These are phyloP conservation scores for Aradophagus sp. DNA, from an alignment of 1,140 invertebrate genomes.

Conservation along the genomic window DNA sequence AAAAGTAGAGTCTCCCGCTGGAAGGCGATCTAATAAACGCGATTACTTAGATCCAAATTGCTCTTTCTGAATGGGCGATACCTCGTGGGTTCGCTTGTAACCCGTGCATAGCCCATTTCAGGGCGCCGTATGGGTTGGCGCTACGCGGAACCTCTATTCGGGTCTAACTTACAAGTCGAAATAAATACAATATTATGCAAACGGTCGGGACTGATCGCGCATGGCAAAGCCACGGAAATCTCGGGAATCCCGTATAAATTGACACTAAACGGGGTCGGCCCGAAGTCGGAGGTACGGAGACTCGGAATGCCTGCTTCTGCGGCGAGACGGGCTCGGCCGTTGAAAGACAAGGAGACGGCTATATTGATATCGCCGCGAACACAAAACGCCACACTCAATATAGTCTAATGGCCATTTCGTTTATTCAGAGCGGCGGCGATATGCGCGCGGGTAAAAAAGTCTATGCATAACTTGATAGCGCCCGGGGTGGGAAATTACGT, in stretches of 20 bases:
- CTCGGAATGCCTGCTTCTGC: conserved; percentile 28
- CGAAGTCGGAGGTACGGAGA: no score
- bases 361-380: conserved; percentile 44
- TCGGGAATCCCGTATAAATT: conserved; percentile 75
- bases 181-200: conserved; percentile 76
- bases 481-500: conserved; percentile 5
- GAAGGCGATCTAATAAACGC: conserved; percentile 56
- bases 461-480: conserved; percentile 62
- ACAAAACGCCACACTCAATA: conserved; percentile 50
- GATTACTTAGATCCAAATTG: conserved; percentile 59
- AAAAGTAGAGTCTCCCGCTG: conserved; percentile 38
- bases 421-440: conserved; percentile 22
- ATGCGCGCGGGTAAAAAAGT: conserved; percentile 42
- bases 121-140: conserved; percentile 52
- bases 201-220: conserved; percentile 66
- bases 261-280: conserved; percentile 69
- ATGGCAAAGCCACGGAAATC: conserved; percentile 66
- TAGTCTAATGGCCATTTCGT: conserved; percentile 60
- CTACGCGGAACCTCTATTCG: conserved; percentile 44
- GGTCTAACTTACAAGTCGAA: conserved; percentile 70
- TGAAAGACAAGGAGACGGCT: conserved; percentile 17
- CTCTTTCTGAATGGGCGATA: conserved; percentile 43
- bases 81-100: conserved; percentile 62
- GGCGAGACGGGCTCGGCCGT: not conserved
- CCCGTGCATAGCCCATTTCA: conserved; percentile 68